Base-by-base conservation (phyloP, 2,113 vertebrate species). In the Cyphomyrus discorhynchus region DNA sequence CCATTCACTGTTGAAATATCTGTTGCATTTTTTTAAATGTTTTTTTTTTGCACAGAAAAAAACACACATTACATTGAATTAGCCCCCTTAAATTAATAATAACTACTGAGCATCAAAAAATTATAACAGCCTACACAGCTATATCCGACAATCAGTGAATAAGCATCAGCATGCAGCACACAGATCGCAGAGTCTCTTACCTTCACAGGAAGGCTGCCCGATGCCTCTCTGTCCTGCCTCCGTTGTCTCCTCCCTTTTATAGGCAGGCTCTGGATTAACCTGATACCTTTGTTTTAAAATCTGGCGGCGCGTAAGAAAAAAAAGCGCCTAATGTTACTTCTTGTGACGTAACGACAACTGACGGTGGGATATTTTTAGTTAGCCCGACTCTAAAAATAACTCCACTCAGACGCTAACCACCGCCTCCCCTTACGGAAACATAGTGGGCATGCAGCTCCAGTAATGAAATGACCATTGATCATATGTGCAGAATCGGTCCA, bases 371-470 rank as follows among this genome's bases (percentile, higher is more conserved):
- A 95, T 95, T 95, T 96, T 95, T 96, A 95, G 95, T 93, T 95
- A 91, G 83, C 83, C 0, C 89, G 53, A 91, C 66, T 87, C 95
- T 95, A 95, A 95, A 96, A 97, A 96, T 95, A 96, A 93, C 91
- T 49, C 77, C 77, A 17, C 35, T 52, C 62, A 91, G 92, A 90
- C 45, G 74, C 86, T 53, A 3, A 52, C 19, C 85, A 11, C 39
- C 80, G 21, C 31, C 31, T 42, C 74, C 74, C 74, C 13, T 84
- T 3, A 24, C 8, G 74, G 90, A 39, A 87, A 89, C 42, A 89
- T 82, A 24, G 88, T 93, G 94, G 93, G 92, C 92, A 89, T 92
- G 94, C 92, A 92, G 91, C 91, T 90, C 92, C 93, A 94, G 92
- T 92, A 95, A 94, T 95, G 95, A 95, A 92, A 86, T 42, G 82